Conservation (phyloP, 1,140 invertebrate species). For the Muscidifurax raptorellus region DNA sequence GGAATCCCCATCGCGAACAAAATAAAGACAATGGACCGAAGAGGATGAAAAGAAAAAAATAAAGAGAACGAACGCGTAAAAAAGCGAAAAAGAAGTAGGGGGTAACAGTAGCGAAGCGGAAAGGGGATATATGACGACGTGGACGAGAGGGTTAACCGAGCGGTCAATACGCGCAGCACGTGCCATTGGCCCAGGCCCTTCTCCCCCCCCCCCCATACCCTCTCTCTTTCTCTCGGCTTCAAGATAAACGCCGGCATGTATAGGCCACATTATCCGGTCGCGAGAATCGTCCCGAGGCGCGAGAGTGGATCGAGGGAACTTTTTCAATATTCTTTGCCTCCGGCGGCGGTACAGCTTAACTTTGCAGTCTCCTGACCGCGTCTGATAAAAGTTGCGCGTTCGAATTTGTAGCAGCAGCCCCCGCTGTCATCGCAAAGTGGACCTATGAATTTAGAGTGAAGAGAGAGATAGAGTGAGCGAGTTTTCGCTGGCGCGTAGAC, state of each 20-base stretch:
- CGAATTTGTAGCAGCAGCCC: not conserved
- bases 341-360: not conserved
- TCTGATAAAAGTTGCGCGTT: slow-evolving; percentile 31
- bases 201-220: slow-evolving; percentile 31
- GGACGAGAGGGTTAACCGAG: slow-evolving; percentile 40
- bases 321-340: slow-evolving; percentile 37
- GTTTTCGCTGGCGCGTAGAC: not conserved
- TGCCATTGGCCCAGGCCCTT: slow-evolving; percentile 47
- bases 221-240: slow-evolving; percentile 15
- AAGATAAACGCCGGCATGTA: slow-evolving; percentile 25
- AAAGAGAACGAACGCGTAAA: not conserved
- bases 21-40: slow-evolving; percentile 24
- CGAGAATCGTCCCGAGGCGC: not conserved
- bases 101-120: not conserved
- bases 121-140: not conserved
- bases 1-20: slow-evolving; percentile 32
- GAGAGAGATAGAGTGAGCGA: too few species aligned
- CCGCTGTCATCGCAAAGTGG: not conserved
- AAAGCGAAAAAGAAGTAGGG: not conserved
- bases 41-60: not conserved
- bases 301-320: slow-evolving; percentile 33
- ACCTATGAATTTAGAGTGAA: not conserved
- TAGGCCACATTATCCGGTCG: slow-evolving; percentile 1
- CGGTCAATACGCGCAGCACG: slow-evolving; percentile 50
- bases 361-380: not conserved